A percentile compares a stretch with the other conserved stretches of the same genome.
These are phyloP conservation scores for Ia io DNA, from an alignment of 2,113 vertebrate genomes.

Conservation along the genomic window DNA sequence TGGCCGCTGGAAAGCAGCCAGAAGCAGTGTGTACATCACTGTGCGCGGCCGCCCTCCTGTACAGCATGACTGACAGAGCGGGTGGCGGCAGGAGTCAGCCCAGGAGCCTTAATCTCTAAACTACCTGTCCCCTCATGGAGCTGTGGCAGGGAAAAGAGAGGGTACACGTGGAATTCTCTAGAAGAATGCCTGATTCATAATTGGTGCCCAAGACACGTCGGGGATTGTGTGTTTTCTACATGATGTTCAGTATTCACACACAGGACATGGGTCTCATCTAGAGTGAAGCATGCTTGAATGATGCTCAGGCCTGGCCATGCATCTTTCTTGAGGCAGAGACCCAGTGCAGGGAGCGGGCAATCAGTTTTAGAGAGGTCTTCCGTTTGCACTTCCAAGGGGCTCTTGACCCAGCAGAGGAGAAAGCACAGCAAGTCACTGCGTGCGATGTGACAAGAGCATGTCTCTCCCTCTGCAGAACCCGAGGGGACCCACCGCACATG, in stretches of 20 bases:
- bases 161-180: not conserved
- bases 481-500: fast-evolving
- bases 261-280: not conserved
- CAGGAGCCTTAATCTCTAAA: no score
- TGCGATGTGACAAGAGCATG: not conserved
- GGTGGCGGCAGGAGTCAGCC: not conserved
- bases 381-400: not conserved
- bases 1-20: not conserved
- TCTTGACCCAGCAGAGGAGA: not conserved
- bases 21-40: fast-evolving
- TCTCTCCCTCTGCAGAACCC: not conserved
- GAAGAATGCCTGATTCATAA: not conserved
- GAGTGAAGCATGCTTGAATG: fast-evolving
- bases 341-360: fast-evolving
- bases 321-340: not conserved
- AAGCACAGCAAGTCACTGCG: not conserved
- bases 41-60: not conserved
- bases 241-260: fast-evolving
- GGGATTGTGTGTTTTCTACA: not conserved
- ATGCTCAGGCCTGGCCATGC: not conserved
- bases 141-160: not conserved
- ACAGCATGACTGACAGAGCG: not conserved
- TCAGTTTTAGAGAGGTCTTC: not conserved
- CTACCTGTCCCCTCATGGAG: not conserved
- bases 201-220: not conserved